Conservation (phyloP, 2,113 vertebrate species). For the Oxygymnocypris stewartii region DNA sequence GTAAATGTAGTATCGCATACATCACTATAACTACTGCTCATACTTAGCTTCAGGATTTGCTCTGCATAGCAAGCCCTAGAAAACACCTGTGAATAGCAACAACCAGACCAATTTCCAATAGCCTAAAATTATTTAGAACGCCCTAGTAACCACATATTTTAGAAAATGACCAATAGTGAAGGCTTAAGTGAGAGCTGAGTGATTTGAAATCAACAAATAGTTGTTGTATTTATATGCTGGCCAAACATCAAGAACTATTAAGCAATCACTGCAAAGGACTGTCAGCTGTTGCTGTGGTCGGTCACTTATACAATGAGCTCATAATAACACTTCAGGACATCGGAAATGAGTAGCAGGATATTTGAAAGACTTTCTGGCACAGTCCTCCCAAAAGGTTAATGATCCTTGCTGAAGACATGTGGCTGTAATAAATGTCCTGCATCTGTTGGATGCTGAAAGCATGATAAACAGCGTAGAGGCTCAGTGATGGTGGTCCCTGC, state of each 20-base stretch:
- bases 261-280: background rate
- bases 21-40: background rate
- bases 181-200: background rate
- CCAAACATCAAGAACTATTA: background rate
- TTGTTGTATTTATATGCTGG: background rate
- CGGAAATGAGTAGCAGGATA: background rate
- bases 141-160: background rate
- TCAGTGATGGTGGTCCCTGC: constrained; percentile 13
- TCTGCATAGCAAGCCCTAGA: background rate
- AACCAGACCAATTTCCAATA: no score
- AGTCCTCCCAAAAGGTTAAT: constrained; percentile 18
- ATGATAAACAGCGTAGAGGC: constrained; percentile 17
- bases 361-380: background rate
- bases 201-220: background rate
- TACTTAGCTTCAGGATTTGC: background rate
- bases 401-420: background rate
- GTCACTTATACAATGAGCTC: constrained; percentile 1
- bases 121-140: background rate
- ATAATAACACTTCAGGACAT: constrained; percentile 20
- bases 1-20: no score
- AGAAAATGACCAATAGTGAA: background rate
- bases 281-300: background rate
- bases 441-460: constrained; percentile 29
- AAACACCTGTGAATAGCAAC: background rate
- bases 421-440: background rate